Evolutionary conservation across 2,888 invertebrate genomes (phyloP).

Genomic region (Reticulitermes lucifugus): DNA sequence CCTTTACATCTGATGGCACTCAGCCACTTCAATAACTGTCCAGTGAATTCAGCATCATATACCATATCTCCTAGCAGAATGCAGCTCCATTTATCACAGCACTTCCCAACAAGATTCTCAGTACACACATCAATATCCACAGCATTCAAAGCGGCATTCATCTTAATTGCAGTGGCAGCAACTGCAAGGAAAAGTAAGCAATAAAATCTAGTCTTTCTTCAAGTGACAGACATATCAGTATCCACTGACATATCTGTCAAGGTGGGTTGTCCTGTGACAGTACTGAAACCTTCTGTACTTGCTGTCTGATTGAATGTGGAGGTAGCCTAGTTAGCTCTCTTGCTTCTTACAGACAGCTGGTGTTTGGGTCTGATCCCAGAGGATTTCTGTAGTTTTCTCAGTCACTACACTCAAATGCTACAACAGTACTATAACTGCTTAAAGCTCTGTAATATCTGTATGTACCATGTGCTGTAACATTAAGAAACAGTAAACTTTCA

Average conservation of each 20-base stretch:
- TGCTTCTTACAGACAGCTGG: no score
- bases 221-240: no score
- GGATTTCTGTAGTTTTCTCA: no score
- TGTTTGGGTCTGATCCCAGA: no score
- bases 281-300: background rate
- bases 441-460: no score
- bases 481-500: no score
- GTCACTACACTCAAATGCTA: no score
- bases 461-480: no score
- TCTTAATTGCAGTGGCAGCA: conserved; percentile 65
- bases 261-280: background rate
- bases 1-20: conserved; percentile 59
- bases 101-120: conserved; percentile 64
- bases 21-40: conserved; percentile 69
- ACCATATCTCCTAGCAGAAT: conserved; percentile 79
- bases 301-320: no score
- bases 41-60: conserved; percentile 72
- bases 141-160: conserved; percentile 68
- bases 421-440: no score
- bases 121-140: conserved; percentile 62
- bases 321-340: no score
- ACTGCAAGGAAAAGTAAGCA: conserved; percentile 61
- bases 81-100: conserved; percentile 66
- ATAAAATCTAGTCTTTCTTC: no score
- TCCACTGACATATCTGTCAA: background rate